These are phyloP conservation scores for Ptilorrhoa leucosticta DNA, from an alignment of 2,113 vertebrate species.

Conservation along the genomic window DNA sequence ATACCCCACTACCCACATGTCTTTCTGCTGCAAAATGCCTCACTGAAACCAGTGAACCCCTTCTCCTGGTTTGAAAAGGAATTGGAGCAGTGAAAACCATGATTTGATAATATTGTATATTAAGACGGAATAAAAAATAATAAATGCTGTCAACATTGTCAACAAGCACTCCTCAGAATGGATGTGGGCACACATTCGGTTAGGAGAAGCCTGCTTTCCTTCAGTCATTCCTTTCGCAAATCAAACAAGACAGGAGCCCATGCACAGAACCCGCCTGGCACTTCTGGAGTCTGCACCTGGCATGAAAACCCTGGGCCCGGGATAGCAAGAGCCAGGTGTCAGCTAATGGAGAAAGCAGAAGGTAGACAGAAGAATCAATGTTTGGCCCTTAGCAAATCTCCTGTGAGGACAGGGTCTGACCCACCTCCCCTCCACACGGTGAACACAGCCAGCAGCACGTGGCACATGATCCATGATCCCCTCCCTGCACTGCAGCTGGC, in stretches of 20 bases:
- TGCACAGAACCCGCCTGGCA: background rate
- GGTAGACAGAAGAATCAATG: background rate
- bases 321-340: background rate
- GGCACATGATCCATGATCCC: background rate
- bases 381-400: background rate
- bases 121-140: background rate
- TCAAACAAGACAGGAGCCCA: background rate
- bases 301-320: background rate
- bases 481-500: background rate
- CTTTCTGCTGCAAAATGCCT: background rate
- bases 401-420: background rate
- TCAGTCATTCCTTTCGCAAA: background rate
- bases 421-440: background rate
- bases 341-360: background rate
- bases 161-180: background rate
- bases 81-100: background rate
- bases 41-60: background rate
- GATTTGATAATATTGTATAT: background rate
- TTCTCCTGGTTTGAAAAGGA: background rate
- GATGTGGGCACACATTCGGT: background rate
- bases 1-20: background rate
- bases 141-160: background rate
- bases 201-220: background rate
- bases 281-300: background rate
- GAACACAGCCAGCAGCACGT: rapidly evolving